phyloP scores from a whole-genome alignment of 2,888 invertebrate species.

The Nomada fabriciana region DNA sequence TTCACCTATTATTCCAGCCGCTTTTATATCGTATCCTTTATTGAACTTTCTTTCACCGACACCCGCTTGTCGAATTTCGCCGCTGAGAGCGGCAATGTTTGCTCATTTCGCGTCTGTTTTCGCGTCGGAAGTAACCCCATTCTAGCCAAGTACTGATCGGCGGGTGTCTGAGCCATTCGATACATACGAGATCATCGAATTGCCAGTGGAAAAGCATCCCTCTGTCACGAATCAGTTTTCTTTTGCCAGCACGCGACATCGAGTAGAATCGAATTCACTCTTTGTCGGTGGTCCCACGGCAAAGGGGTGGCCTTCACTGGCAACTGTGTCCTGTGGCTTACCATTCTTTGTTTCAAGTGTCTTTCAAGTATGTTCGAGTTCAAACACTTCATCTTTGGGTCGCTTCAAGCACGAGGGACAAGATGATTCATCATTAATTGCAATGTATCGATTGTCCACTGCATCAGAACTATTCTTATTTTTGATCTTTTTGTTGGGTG shows the following conservation, averaged over 20 bases:
- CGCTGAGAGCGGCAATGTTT: background rate
- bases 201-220: background rate
- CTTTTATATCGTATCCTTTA: slow-evolving; percentile 19
- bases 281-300: background rate
- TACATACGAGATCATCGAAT: slow-evolving; percentile 21
- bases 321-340: too few species aligned
- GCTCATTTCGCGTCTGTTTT: slow-evolving; percentile 19
- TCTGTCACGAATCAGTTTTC: slow-evolving; percentile 27
- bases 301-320: slow-evolving; percentile 5
- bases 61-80: slow-evolving; percentile 1
- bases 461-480: too few species aligned
- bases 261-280: slow-evolving; percentile 2
- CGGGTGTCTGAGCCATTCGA: background rate
- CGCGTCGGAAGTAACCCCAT: slow-evolving; percentile 8
- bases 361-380: background rate
- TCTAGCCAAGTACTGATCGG: background rate
- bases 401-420: too few species aligned
- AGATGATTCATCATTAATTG: too few species aligned
- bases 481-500: too few species aligned
- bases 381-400: too few species aligned
- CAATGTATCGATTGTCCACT: too few species aligned
- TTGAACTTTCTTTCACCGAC: background rate
- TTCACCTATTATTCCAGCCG: background rate
- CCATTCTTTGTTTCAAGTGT: background rate
- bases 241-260: background rate